Base-by-base conservation (phyloP, 2,797 vertebrate species). In the Neosilurus mollespiculum region DNA sequence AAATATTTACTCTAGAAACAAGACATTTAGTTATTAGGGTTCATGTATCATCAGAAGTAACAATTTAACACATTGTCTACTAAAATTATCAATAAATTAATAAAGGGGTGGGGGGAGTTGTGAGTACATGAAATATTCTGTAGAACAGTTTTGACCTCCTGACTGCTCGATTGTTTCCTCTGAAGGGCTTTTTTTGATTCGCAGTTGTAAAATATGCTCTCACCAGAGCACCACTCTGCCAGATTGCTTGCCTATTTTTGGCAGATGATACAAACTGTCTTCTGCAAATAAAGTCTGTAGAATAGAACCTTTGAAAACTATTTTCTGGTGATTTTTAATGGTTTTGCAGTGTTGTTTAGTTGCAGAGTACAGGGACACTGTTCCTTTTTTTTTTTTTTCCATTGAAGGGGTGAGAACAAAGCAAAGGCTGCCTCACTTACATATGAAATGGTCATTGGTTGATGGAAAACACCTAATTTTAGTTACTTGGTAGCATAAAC, bases 251-350 rank as follows among this genome's bases (percentile, higher is more conserved):
- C 49, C 69, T 71, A 71, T 51, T 71, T 71, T 71, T 71, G 69
- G 49, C 72, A 58, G 72, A 30, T 75, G 72, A 11, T 75, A 14
- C 24, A 26, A n/a, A 73, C n/a, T 73, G n/a, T 9, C 3, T 71
- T 56, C 69, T 30, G 11, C 71, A 75, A 56, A 75, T 56, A 75
- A 56, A 37, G 69, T 71, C 6, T 71, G 67, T 8, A 70, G 67
- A n/a, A 22, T 15, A 24, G 69, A 37, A 69, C 18, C 18, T 11
- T 20, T 49, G n/a, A 20, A 51, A 24, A 71, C 10, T n/a, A 24
- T 30, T 20, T 22, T 75, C 24, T 75, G 24, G 20, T 76, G 9
- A 75, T 20, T 34, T 53, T 72, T 51, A 2, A 8, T 24, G n/a
- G 11, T n/a, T 70, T 11, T 56, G 30, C 30, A 30, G 30, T 30